phyloP scores from a whole-genome alignment of 2,888 invertebrate species.

The Drosophila fulvimacula region DNA sequence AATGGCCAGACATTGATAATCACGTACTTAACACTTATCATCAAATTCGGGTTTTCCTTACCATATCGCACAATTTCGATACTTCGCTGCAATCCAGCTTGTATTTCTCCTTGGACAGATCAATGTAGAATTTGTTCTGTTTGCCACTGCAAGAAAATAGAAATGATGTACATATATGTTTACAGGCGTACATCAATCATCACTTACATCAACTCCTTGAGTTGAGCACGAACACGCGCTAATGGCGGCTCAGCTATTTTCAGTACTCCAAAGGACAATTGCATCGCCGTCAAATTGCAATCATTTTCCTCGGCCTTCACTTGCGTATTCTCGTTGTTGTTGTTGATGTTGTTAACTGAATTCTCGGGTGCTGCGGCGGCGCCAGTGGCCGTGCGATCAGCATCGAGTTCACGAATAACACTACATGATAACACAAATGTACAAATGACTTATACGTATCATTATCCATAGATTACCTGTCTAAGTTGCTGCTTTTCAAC shows the following conservation, averaged over 20 bases:
- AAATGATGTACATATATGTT: not conserved
- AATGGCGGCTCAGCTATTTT: constrained; percentile 81
- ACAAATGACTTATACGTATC: not conserved
- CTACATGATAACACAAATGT: constrained; percentile 25
- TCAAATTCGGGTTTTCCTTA: constrained; percentile 20
- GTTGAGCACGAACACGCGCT: constrained; percentile 71
- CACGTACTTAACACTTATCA: constrained; percentile 1
- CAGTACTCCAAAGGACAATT: constrained; percentile 78
- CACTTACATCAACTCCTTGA: constrained; percentile 82
- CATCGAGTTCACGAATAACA: constrained; percentile 54
- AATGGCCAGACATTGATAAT: constrained; percentile 22
- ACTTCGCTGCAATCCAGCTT: constrained; percentile 82
- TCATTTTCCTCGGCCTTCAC: constrained; percentile 17
- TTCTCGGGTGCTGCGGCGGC: constrained; percentile 7
- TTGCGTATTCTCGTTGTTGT: not conserved
- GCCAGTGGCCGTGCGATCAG: constrained; percentile 10
- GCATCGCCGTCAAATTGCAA: constrained; percentile 68
- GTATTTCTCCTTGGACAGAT: constrained; percentile 82
- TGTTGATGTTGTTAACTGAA: constrained; percentile 18
- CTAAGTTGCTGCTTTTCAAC: constrained; percentile 78
- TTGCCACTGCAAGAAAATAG: constrained; percentile 69
- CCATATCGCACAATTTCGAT: constrained; percentile 80
- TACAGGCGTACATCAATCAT: not conserved
- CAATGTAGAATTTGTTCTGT: constrained; percentile 84
- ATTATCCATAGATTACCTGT: constrained; percentile 60